Evolutionary conservation across 2,888 invertebrate genomes (phyloP).

Genomic region (Dolichomitus sp.): DNA sequence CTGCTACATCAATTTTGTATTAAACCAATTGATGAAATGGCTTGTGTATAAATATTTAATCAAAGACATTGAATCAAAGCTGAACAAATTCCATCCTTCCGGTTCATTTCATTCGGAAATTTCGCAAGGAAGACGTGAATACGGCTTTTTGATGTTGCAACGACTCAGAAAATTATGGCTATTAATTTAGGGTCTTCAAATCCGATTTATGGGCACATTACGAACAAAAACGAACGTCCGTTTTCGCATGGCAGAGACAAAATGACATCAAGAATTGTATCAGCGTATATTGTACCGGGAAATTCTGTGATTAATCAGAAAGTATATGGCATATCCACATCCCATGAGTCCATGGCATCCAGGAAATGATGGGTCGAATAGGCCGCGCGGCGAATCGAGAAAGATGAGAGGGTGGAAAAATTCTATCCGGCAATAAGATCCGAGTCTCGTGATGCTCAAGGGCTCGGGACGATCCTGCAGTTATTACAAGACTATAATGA

Average conservation of each 20-base stretch:
- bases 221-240: neutral
- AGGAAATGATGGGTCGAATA: constrained; percentile 25
- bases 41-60: too few species aligned
- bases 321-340: neutral
- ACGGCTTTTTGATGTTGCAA: neutral
- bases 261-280: constrained; percentile 8
- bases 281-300: neutral
- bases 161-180: neutral
- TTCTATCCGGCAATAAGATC: constrained; percentile 70
- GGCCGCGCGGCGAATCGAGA: constrained; percentile 21
- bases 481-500: constrained; percentile 81
- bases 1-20: neutral
- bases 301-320: constrained; percentile 21
- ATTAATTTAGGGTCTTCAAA: neutral
- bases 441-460: constrained; percentile 47
- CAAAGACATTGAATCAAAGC: too few species aligned
- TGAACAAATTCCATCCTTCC: too few species aligned
- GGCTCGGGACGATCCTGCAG: constrained; percentile 66
- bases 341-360: constrained; percentile 6
- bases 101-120: too few species aligned
- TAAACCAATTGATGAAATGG: too few species aligned
- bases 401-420: constrained; percentile 25
- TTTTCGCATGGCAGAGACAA: too few species aligned
- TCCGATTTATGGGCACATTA: neutral
- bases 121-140: neutral